Evolutionary conservation across 1,140 invertebrate genomes (phyloP).

Genomic region (Ylistrum balloti): DNA sequence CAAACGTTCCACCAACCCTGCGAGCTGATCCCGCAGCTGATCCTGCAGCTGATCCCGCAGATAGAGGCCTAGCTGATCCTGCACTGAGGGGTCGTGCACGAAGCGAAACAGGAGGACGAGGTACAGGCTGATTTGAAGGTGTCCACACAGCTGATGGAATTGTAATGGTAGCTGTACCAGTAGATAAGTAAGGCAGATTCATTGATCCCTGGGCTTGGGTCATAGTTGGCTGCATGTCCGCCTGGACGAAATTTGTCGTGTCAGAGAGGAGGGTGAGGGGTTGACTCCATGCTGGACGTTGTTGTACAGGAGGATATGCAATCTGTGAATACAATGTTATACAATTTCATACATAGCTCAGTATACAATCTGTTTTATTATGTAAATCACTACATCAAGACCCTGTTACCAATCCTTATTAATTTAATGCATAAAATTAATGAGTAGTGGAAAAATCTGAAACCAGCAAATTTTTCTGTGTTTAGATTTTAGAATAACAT

Average conservation of each 20-base stretch:
- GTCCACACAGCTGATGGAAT: slow-evolving; percentile 69
- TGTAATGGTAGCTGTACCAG: slow-evolving; percentile 64
- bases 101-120: slow-evolving; percentile 70
- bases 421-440: no score
- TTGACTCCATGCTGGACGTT: slow-evolving; percentile 75
- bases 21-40: slow-evolving; percentile 51
- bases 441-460: no score
- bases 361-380: no score
- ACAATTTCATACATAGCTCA: not conserved
- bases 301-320: slow-evolving; percentile 76
- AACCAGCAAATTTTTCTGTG: no score
- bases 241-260: slow-evolving; percentile 50
- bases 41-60: slow-evolving; percentile 79
- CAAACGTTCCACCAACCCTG: slow-evolving; percentile 42
- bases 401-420: no score
- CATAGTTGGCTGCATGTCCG: slow-evolving; percentile 47
- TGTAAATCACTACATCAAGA: no score
- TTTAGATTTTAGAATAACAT: no score
- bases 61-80: slow-evolving; percentile 72
- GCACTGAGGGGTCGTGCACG: slow-evolving; percentile 79
- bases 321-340: slow-evolving; percentile 64
- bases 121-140: slow-evolving; percentile 64
- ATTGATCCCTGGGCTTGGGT: slow-evolving; percentile 44
- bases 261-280: slow-evolving; percentile 70
- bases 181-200: slow-evolving; percentile 67